A percentile compares a stretch with the other conserved stretches of the same genome.
These are phyloP conservation scores for Sceliomorpha sp. DNA, from an alignment of 2,888 invertebrate species.

Conservation along the genomic window DNA sequence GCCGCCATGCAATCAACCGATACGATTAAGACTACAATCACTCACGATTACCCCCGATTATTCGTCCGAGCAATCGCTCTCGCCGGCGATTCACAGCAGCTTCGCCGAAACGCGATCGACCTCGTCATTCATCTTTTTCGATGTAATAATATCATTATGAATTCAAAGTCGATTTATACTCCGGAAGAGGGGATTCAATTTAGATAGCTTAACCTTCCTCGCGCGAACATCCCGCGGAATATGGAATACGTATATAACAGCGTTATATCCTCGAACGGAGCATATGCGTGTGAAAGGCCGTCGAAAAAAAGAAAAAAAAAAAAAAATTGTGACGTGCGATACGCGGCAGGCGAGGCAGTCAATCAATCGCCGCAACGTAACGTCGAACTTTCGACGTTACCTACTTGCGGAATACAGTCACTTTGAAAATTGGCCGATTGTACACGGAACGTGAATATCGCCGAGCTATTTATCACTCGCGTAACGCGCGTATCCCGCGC, in stretches of 20 bases:
- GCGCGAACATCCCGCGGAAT: constrained; percentile 9
- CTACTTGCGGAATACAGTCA: constrained; percentile 52
- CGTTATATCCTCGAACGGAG: constrained; percentile 14
- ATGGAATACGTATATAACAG: constrained; percentile 7
- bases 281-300: constrained; percentile 20
- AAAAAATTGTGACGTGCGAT: constrained; percentile 34
- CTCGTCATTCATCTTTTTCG: too few species aligned
- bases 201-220: constrained; percentile 1
- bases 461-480: constrained; percentile 50
- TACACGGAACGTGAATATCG: constrained; percentile 52
- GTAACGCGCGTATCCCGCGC: constrained; percentile 37
- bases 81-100: too few species aligned
- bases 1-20: too few species aligned
- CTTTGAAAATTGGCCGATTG: constrained; percentile 52
- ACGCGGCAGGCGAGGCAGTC: constrained; percentile 36
- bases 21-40: too few species aligned
- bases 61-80: too few species aligned
- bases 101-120: too few species aligned
- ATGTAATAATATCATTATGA: not conserved
- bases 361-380: constrained; percentile 47
- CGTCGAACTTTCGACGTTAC: constrained; percentile 46
- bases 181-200: not conserved
- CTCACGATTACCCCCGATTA: too few species aligned
- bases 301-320: too few species aligned
- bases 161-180: constrained; percentile 1